Base-by-base conservation (phyloP, 2,113 vertebrate genomes). In the Pavo muticus region DNA sequence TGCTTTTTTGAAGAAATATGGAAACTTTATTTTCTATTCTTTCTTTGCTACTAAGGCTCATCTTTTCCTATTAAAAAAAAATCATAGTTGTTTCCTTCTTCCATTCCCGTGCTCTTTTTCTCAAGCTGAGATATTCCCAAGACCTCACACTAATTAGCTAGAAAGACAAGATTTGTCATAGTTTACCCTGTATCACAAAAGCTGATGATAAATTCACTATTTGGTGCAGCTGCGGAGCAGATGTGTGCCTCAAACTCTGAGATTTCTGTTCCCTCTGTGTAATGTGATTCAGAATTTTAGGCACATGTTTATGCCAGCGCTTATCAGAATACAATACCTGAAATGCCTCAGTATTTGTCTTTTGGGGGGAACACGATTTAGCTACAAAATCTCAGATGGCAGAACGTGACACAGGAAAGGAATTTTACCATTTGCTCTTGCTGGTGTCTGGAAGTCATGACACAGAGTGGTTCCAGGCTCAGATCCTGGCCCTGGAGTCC, bases 1-100 rank as follows among this genome's bases (percentile, higher is more conserved):
- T 91, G 32, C 80, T 93, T 94, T 90, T 83, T 64, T 75, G 81
- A 91, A 93, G 61, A 88, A 71, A 57, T 86, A 90, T 57, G 56
- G 44, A 81, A 93, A 87, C 79, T 39, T 54, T 89, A 75, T 78
- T 88, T 94, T 92, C 44, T 88, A 30, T 87, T 83, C 56, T 86
- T 77, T 80, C 90, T 85, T 91, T 86, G 47, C 25, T 64, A 50
- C 65, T 80, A 37, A 71, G 65, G 56, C 18, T 90, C 27, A 90
- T 74, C 93, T 88, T 90, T 78, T 52, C 59, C 61, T 90, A 75
- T 63, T 10, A 61, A 67, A 88, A 67, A 88, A 70, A 15, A 69
- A 57, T 65, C 70, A 63, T 8, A 59, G 37, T 8, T 5, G 1
- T 40, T 70, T 35, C 71, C 35, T 89, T 89, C 82, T 93, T 90